Evolutionary conservation across 2,797 vertebrate genomes (phyloP), one percentile per base, ranked within the genome.

Genomic region (Phalloptychus januarius): DNA sequence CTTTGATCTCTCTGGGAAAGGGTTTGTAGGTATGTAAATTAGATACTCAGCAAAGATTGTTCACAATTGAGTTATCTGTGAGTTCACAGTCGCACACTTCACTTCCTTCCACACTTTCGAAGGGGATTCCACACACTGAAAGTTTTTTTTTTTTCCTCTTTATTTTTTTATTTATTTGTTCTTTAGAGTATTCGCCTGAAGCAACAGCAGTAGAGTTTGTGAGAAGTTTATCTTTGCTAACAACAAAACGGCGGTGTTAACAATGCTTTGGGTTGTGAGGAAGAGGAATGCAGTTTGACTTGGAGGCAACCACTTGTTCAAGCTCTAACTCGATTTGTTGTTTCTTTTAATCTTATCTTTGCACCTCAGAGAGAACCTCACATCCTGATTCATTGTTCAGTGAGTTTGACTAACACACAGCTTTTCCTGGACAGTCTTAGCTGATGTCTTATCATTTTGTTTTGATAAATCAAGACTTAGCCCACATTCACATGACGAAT

Each of bases 341-440:
- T 79, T 63, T 33, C 61, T 69, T 31, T 42, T 76, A 79, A 74
- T 77, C 81, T 80, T 20, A 54, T 77, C 79, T 72, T 73, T 45
- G 42, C 42, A 74, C 63, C 76, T 71, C 75, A 65, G 42, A 63
- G 33, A 65, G 40, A 54, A 74, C 42, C 80, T 79, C 77, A 61
- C 48, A 65, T 67, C 48, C 72, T 48, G 54, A 71, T 46, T 80
- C 23, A 74, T 63, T 56, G 63, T 33, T 58, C 13, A 76, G 31
- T 13, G 67, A 58, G 12, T 44, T 4, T 72, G 11, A 4, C 28
- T 13, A 58, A 15, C 28, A 25, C 31, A 8, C 25, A 58, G 12
- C 11, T 40, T 42, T 25, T n/a, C 25, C 38, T 69, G 65, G 40
- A 42, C 25, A 7, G 25, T 28, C 28, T 70, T 16, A 28, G 67